A percentile compares a stretch with the other conserved stretches of the same genome.
Conservation (phyloP, 2,113 vertebrate genomes). For the Spermophilus dauricus region DNA sequence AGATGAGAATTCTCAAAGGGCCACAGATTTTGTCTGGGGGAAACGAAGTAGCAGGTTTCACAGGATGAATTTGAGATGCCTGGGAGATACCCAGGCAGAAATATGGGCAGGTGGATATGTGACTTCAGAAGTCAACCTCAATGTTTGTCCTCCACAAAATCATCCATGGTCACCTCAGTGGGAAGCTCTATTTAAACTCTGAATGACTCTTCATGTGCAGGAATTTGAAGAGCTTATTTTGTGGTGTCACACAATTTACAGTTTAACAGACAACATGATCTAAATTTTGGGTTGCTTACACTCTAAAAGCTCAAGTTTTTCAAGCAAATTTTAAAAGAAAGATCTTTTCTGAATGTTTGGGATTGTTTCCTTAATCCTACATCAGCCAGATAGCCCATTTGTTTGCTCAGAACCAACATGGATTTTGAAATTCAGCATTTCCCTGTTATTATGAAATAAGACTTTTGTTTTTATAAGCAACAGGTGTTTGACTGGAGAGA, state of each 20-base stretch:
- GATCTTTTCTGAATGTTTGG: not conserved
- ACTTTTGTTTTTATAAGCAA: conserved; percentile 18
- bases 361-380: conserved; percentile 71
- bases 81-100: not conserved
- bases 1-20: not conserved
- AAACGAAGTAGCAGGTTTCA: not conserved
- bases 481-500: conserved; percentile 75
- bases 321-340: conserved; percentile 48
- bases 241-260: not conserved
- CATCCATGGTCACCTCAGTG: not conserved
- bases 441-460: conserved; percentile 17
- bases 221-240: not conserved
- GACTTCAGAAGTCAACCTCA: not conserved
- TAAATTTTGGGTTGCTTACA: not conserved
- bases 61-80: not conserved
- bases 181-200: not conserved
- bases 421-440: conserved; percentile 65
- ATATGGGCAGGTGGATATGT: not conserved
- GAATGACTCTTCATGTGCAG: not conserved
- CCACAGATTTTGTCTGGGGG: not conserved
- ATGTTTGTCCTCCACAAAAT: not conserved
- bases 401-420: conserved; percentile 54
- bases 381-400: conserved; percentile 12
- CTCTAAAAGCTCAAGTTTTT: not conserved
- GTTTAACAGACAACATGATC: not conserved